Evolutionary conservation across 2,797 vertebrate genomes (phyloP), one percentile per base, ranked within the genome.

Genomic region (Sarcophilus harrisii): DNA sequence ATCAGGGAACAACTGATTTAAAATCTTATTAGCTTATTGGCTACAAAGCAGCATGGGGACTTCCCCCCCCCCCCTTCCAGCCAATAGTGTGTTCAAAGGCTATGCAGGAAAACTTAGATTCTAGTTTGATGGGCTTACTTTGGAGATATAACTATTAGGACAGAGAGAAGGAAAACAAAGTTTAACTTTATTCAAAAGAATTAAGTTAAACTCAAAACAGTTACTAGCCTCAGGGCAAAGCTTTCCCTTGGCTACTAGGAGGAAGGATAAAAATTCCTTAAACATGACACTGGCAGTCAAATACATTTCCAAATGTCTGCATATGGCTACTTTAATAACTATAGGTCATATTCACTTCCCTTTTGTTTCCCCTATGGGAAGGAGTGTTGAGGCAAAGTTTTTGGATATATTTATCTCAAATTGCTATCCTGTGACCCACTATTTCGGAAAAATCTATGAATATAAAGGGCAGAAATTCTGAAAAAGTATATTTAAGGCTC

Each of bases 101-200:
- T 18, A 1, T 90, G 54, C 54, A 92, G 73, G 73, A 81, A 81
- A 81, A 81, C 38, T 81, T 81, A 81, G 81, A 91, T 94, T 94
- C 32, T 92, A 27, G 30, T 89, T 95, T 96, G 30, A 6, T 81
- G 24, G 59, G 32, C 3, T 57, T 93, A 45, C 73, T 73, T 90
- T 62, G 58, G 94, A 45, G 90, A 55, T 32, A 52, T 93, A 95
- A 21, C 59, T n/a, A 92, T 28, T 90, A 91, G n/a, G 21, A 45
- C 18, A 90, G 95, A 93, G 89, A 93, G 29, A 95, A 91, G 90
- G 92, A 60, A 90, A 96, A 94, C 93, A 94, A 94, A 97, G 94
- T 96, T 87, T 90, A 96, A 58, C 60, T 92, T 95, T 89, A 45
- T 45, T 81, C n/a, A 45, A 18, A 81, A 81, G 73, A 81, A 81